A percentile compares a stretch with the other conserved stretches of the same genome.
Evolutionary conservation across 2,113 vertebrate genomes (phyloP).

Genomic region (Mohoua ochrocephala): DNA sequence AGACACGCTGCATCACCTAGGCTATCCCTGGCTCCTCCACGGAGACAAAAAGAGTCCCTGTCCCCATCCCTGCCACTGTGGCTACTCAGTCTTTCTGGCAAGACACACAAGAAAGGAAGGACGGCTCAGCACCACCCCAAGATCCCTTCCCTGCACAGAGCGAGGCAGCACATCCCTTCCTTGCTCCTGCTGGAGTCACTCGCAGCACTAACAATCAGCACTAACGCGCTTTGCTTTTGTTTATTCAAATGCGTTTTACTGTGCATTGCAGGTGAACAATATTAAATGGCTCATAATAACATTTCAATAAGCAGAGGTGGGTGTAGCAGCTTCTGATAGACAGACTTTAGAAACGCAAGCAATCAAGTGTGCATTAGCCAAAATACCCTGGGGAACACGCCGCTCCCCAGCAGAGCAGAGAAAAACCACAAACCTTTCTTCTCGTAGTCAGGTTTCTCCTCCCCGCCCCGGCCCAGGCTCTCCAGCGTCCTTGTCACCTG

Average conservation of each 20-base stretch:
- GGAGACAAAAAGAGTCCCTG: background rate
- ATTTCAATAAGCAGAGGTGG: conserved; percentile 42
- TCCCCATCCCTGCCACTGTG: background rate
- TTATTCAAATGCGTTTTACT: background rate
- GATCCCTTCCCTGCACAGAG: background rate
- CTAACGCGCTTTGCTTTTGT: background rate
- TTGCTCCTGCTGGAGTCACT: background rate
- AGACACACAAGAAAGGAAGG: background rate
- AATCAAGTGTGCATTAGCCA: background rate
- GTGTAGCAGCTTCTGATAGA: background rate
- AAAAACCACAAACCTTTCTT: conserved; percentile 80
- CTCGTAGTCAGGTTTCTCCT: conserved; percentile 81
- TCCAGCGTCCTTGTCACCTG: conserved; percentile 75
- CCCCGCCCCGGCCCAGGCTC: conserved; percentile 76
- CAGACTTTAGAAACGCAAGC: background rate
- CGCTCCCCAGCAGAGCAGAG: background rate
- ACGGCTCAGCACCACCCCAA: background rate
- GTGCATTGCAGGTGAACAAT: conserved; percentile 6
- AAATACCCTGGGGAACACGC: background rate
- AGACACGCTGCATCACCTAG: background rate
- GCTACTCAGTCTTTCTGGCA: background rate
- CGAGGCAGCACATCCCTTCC: background rate
- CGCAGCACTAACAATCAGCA: background rate
- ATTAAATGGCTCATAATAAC: conserved; percentile 50
- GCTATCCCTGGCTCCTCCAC: background rate